Evolutionary conservation across 2,113 vertebrate species (phyloP).

Genomic region (Microcebus lehilahytsara): DNA sequence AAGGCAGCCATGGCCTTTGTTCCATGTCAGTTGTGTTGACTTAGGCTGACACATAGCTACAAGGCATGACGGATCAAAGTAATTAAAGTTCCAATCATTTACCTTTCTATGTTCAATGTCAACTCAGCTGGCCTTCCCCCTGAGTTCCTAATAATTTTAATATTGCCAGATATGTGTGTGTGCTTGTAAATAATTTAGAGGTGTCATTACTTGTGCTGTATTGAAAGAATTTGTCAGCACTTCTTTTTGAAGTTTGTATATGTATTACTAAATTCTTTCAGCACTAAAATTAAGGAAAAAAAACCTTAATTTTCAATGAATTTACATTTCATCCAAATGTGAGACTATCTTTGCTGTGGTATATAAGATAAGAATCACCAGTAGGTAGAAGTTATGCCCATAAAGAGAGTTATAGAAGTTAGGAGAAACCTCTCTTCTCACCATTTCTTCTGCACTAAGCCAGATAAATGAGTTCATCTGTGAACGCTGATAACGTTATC

Average conservation of each 20-base stretch:
- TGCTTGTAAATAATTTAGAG: conserved; percentile 65
- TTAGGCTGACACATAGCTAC: conserved; percentile 91
- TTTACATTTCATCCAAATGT: conserved; percentile 2
- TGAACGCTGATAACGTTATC: neutral
- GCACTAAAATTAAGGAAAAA: conserved; percentile 37
- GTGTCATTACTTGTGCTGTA: conserved; percentile 68
- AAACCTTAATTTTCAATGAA: conserved; percentile 30
- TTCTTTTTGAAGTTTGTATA: conserved; percentile 76
- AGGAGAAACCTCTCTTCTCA: neutral
- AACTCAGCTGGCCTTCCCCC: conserved; percentile 87
- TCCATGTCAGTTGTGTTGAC: conserved; percentile 90
- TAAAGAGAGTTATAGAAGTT: neutral
- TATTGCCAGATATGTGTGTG: conserved; percentile 59
- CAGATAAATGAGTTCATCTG: neutral
- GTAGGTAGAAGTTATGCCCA: neutral
- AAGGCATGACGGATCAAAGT: conserved; percentile 96
- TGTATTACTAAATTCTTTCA: conserved; percentile 56
- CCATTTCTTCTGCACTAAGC: neutral
- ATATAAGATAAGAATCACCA: neutral
- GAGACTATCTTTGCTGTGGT: neutral
- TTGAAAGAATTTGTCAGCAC: conserved; percentile 74
- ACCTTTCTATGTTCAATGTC: conserved; percentile 93
- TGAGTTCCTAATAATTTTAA: conserved; percentile 81
- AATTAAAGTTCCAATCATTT: conserved; percentile 99
- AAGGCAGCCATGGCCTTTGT: conserved; percentile 90